Evolutionary conservation across 1,140 invertebrate genomes (phyloP), one percentile per base, ranked within the genome.

Genomic region (Drosophila jambulina): DNA sequence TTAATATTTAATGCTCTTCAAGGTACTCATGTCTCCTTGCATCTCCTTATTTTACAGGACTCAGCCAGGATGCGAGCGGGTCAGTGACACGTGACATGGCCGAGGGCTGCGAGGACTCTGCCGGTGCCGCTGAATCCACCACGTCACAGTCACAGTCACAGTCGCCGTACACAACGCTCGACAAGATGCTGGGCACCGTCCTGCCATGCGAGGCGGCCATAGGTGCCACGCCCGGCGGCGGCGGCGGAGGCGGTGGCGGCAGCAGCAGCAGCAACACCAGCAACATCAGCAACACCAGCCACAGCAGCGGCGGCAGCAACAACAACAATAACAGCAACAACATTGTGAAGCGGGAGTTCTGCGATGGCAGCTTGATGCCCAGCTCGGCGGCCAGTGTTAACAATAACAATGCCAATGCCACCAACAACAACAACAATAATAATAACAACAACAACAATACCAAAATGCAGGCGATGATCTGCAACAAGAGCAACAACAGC

Each of bases 51-150:
- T 13, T 45, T 45, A 7, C 74, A 84, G 82, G 57, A 64, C 63
- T 48, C 40, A 45, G 67, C 51, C 80, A 84, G 48, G 61, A 88
- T 90, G 84, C 72, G 34, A 67, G 56, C 60, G 84, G 62, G 46
- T 70, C 78, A 86, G 67, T 70, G 67, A 53, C 76, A 78, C 67
- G 75, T 88, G 92, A 92, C 80, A 93, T 93, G 92, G 92, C 92
- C 70, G 92, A 93, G 79, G 92, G 92, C 81, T 91, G 91, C 71
- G 92, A 93, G 79, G 92, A 93, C 75, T 90, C 84, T 65, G 84
- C 78, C 74, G 85, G 80, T 59, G 85, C 85, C 68, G 82, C 90
- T 60, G 92, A 93, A 78, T 84, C 81, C 58, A 90, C 65, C 34
- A 91, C 86, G 59, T 83, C 86, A 78, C 77, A 82, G 81, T 78